These are phyloP conservation scores for Lepidonotus clava DNA, from an alignment of 2,888 invertebrate species.

Conservation along the genomic window DNA sequence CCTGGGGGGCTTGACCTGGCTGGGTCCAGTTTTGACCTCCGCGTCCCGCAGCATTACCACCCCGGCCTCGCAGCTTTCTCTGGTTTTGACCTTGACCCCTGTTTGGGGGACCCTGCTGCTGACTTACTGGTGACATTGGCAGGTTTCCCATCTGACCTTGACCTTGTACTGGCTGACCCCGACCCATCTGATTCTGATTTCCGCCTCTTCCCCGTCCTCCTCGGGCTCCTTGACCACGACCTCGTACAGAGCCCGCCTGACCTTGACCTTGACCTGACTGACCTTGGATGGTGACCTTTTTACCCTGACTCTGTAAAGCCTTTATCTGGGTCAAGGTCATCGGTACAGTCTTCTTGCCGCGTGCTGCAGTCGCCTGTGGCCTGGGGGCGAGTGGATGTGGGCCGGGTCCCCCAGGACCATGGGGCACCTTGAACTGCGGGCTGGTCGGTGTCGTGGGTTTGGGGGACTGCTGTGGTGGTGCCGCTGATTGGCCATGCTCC, in stretches of 20 bases:
- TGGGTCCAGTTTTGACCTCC: background rate
- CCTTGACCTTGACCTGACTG: background rate
- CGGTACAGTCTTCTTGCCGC: background rate
- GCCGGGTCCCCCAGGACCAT: too few species aligned
- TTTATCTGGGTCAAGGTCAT: background rate
- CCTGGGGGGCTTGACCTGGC: background rate
- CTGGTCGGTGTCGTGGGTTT: background rate
- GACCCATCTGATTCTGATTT: background rate
- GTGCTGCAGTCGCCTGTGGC: background rate
- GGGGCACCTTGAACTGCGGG: background rate
- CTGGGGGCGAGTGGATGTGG: background rate
- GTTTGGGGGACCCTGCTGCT: too few species aligned
- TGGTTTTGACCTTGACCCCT: background rate
- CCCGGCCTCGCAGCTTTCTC: background rate
- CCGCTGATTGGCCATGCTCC: too few species aligned
- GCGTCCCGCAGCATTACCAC: background rate
- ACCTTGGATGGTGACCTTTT: background rate
- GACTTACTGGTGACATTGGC: too few species aligned
- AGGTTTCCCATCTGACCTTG: background rate
- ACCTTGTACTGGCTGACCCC: too few species aligned
- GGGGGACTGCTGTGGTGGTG: background rate
- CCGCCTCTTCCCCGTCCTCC: constrained; percentile 6
- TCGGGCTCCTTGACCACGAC: background rate
- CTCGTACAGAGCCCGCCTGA: background rate
- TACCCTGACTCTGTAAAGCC: background rate